phyloP scores from a whole-genome alignment of 2,797 vertebrate species.

The Spinus pinus region DNA sequence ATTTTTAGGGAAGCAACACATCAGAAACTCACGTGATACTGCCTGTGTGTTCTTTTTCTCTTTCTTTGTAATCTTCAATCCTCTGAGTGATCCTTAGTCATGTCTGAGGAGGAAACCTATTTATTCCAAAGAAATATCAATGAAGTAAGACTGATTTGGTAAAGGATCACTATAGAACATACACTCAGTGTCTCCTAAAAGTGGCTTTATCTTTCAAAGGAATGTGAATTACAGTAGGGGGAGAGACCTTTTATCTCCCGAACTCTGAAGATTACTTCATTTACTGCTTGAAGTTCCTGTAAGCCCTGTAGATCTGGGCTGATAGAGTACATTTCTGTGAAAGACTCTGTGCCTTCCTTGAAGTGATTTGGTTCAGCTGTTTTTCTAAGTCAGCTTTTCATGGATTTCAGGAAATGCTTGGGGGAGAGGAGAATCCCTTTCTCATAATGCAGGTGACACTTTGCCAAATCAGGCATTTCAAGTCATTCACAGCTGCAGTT shows the following conservation, averaged over 20 bases:
- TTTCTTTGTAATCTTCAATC: not conserved
- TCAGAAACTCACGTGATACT: not conserved
- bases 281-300: slow-evolving; percentile 33
- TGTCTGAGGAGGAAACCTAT: not conserved
- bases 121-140: slow-evolving; percentile 1
- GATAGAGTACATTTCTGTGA: slow-evolving; percentile 29
- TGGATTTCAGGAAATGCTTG: slow-evolving; percentile 40
- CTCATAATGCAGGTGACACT: not conserved
- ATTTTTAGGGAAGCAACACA: not conserved
- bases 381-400: slow-evolving; percentile 46
- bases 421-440: not conserved
- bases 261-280: slow-evolving; percentile 14
- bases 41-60: not conserved
- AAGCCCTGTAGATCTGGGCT: slow-evolving; percentile 9
- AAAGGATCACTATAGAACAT: not conserved
- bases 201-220: slow-evolving; percentile 2
- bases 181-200: not conserved
- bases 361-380: slow-evolving; percentile 34
- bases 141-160: not conserved
- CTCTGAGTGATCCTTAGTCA: not conserved
- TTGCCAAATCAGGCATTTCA: not conserved
- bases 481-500: not conserved
- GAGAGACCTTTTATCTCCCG: slow-evolving; percentile 1
- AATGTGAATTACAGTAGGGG: not conserved
- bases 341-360: not conserved